Evolutionary conservation across 2,797 vertebrate genomes (phyloP).

Genomic region (Brotula barbata): DNA sequence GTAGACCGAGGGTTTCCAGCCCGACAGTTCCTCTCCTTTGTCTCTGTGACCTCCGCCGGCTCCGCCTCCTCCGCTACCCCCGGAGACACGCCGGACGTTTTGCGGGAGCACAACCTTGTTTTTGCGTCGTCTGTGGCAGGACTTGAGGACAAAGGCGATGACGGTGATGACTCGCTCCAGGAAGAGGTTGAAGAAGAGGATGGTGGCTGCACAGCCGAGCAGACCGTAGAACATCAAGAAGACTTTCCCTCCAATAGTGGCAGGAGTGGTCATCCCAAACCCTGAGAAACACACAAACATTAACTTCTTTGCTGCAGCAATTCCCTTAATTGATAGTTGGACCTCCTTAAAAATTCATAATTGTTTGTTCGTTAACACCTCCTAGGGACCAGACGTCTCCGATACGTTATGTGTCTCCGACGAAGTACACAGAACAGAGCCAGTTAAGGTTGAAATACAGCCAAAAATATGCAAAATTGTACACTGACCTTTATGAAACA

Average conservation of each 20-base stretch:
- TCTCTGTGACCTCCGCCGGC: conserved; percentile 48
- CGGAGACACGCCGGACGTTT: conserved; percentile 55
- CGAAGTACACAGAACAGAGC: too few relatives aligned
- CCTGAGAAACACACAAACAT: conserved; percentile 75
- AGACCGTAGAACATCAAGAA: conserved; percentile 96
- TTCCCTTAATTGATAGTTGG: too few relatives aligned
- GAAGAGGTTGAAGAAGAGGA: conserved; percentile 96
- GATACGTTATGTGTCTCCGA: too few relatives aligned
- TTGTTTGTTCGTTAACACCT: too few relatives aligned
- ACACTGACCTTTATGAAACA: too few relatives aligned
- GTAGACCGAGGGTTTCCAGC: conserved; percentile 96
- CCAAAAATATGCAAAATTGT: too few relatives aligned
- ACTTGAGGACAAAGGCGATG: conserved; percentile 87
- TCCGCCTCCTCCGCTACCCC: conserved; percentile 41
- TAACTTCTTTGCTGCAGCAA: too few relatives aligned
- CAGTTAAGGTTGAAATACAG: too few relatives aligned
- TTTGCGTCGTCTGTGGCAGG: conserved; percentile 82
- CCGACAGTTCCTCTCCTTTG: conserved; percentile 73
- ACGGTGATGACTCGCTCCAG: conserved; percentile 93
- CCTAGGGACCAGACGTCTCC: too few relatives aligned
- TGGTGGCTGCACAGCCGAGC: conserved; percentile 91
- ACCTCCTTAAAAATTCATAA: too few relatives aligned
- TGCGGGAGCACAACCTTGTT: conserved; percentile 76
- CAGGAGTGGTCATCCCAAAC: conserved; percentile 95
- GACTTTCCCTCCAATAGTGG: conserved; percentile 88